Base-by-base conservation (phyloP, 2,113 vertebrate species). In the Ramphastos sulfuratus region DNA sequence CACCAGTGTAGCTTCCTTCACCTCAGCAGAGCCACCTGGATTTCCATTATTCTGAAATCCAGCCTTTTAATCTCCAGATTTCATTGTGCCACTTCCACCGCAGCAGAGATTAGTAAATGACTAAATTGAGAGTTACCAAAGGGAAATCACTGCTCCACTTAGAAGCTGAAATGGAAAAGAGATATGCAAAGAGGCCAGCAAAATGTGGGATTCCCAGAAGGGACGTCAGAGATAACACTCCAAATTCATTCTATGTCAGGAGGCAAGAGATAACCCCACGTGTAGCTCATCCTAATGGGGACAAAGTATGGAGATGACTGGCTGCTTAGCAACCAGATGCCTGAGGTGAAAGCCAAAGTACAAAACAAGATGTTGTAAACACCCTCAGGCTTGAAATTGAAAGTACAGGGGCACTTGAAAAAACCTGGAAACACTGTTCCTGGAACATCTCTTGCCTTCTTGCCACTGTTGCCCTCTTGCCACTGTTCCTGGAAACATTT, bases 251-350 rank as follows among this genome's bases (percentile, higher is more conserved):
- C 28, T 65, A 9, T 14, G 7, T 73, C 30, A 20, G 54, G 67
- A 80, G 25, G 33, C 56, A 69, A 46, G 71, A 58, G 60, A 63
- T 55, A 87, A 63, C 24, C 52, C 56, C 30, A 30, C 0, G 1
- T 67, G 52, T 71, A 13, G 37, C 44, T 61, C n/a, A 42, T 73
- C 19, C 35, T 87, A 74, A 77, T 37, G 42, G 77, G 73, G 44
- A 37, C 52, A 71, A 85, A 87, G 37, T 15, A 33, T 46, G 60
- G 59, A 60, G 44, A 64, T 82, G 76, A 56, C 31, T 5, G 2
- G 56, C 74, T 95, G 82, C 90, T 91, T 86, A 94, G 79, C 76
- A 93, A 86, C 75, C 70, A 78, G 69, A 37, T 80, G 65, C 39
- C 54, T 87, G 80, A 92, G 50, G 58, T 86, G 59, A 83, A 77